Evolutionary conservation across 1,140 invertebrate genomes (phyloP), one percentile per base, ranked within the genome.

Genomic region (Tyrophagus putrescentiae): DNA sequence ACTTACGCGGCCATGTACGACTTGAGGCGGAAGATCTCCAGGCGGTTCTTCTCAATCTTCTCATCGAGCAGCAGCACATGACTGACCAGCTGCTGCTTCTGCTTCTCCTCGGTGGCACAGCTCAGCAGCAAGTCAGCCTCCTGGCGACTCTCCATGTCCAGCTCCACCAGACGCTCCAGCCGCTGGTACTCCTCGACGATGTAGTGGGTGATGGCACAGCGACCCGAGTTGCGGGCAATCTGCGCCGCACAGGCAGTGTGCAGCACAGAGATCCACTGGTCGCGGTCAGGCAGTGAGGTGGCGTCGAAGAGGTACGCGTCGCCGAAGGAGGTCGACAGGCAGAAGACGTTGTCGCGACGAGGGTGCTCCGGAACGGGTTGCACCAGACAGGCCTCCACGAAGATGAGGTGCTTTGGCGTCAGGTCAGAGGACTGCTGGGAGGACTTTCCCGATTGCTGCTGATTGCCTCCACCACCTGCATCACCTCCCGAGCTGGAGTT

Each of bases 361-460:
- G 93, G 93, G 75, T 98, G 92, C 73, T 98, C 93, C 7, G 93
- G 93, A 69, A 97, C 93, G 28, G 92, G 88, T 74, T 96, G 93
- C 83, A 95, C 92, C 69, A 98, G 93, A 62, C 91, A 89, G 34
- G 91, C 91, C 72, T 96, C 92, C 62, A 98, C 88, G 70, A 94
- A 93, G 73, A 94, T 94, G 66, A 93, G 80, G 76, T 94, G 89
- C 72, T 91, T 92, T 23, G 89, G 89, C n/a, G 52, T 54, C 25
- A 54, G 27, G 32, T 54, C 52, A 23, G 11, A 28, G 39, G 31
- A 34, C 25, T 31, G 39, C 25, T 42, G 41, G 6, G 18, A n/a
- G 25, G 18, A 21, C 25, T 42, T 42, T 42, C 18, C 18, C 27
- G 13, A 27, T 54, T 54, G 52, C 2, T 50, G n/a, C n/a, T n/a